Evolutionary conservation across 2,797 vertebrate species (phyloP).

Genomic region (Eremophila alpestris): DNA sequence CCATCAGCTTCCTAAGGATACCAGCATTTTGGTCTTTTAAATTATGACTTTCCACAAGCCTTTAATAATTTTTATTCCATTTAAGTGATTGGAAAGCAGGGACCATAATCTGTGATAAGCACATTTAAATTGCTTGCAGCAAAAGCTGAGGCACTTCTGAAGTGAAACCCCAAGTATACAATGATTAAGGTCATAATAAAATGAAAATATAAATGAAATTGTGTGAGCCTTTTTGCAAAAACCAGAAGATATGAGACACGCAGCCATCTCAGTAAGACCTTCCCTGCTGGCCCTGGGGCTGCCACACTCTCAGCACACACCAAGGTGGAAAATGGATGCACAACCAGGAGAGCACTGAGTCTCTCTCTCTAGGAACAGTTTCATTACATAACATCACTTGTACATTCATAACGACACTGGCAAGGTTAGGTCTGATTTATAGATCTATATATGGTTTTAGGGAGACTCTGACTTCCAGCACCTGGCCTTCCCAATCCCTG

Average conservation of each 20-base stretch:
- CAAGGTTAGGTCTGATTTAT: not conserved
- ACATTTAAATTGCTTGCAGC: not conserved
- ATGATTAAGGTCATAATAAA: not conserved
- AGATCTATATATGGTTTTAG: not conserved
- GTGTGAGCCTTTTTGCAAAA: not conserved
- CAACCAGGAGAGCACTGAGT: not conserved
- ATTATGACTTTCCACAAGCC: not conserved
- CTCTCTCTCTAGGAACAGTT: not conserved
- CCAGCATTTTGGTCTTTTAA: not conserved
- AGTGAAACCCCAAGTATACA: not conserved
- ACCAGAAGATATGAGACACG: not conserved
- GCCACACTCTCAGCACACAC: not conserved
- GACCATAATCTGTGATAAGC: not conserved
- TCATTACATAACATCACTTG: not conserved
- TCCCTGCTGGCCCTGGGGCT: not conserved
- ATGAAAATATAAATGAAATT: not conserved
- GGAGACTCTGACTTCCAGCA: not conserved
- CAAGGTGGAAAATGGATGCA: not conserved
- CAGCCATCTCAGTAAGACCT: not conserved
- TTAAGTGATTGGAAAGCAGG: not conserved
- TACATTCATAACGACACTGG: accelerated
- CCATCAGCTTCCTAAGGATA: not conserved
- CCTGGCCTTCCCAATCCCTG: not conserved
- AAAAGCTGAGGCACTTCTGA: not conserved
- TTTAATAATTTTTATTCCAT: not conserved